Evolutionary conservation across 2,888 invertebrate species (phyloP), one percentile per base, ranked within the genome.

Genomic region (Cerastis leucographa): DNA sequence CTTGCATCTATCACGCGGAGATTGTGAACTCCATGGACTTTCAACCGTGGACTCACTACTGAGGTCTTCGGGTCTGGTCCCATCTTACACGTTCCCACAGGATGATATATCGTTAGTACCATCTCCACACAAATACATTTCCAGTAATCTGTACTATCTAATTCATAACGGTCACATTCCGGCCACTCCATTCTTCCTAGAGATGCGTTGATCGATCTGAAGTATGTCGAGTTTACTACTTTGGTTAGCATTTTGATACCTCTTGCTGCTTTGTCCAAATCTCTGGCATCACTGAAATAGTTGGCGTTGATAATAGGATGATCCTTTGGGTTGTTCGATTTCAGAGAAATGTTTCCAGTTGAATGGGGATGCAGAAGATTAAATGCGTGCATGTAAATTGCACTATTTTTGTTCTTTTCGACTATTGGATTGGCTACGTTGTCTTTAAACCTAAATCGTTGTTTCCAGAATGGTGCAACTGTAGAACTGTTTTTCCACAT

Each of bases 1-100:
- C 98, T 98, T 0, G 98, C 98, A 90, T 98, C 98, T 0, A 97
- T 97, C 0, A 98, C 98, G 46, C 98, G 96, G 3, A 98, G 93
- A 22, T 97, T 97, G 22, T 94, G 90, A 0, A 98, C 94, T 0
- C 98, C 98, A 76, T 97, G 97, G 0, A 98, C 97, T 80, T 95
- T 97, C 17, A 98, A 92, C 51, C 97, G 92, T 1, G 97, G 97
- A 91, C 97, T 97, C 1, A 94, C 93, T 0, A 93, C 93, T 19
- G 92, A 89, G n/a, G 84, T 88, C 9, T 80, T 74, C 6, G 89
- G 90, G 29, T 89, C 84, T 0, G 95, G 94, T 11, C 97, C 97
- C 97, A 97, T 97, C 89, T 94, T 97, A 0, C 97, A 95, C 0
- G 97, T 97, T 22, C 98, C 97, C 14, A 97, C 97, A 0, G 98